These are phyloP conservation scores for Cosmia pyralina DNA, from an alignment of 2,888 invertebrate species.

Conservation along the genomic window DNA sequence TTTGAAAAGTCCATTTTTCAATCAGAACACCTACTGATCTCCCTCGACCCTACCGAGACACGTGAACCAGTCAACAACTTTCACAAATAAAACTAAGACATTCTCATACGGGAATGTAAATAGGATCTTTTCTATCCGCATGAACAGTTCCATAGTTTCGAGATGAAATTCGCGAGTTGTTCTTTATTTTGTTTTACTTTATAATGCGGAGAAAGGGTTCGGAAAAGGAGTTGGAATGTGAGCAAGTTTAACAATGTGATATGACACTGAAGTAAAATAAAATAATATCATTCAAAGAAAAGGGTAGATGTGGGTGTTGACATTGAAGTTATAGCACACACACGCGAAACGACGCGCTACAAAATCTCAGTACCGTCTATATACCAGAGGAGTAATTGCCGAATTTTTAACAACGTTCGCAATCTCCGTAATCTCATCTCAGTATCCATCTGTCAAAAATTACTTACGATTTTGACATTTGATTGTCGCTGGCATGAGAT, in stretches of 20 bases:
- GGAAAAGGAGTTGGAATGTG: conserved; percentile 6
- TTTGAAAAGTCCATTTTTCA: not conserved
- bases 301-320: conserved; percentile 8
- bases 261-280: conserved; percentile 4
- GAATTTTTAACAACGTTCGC: no score
- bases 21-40: not conserved
- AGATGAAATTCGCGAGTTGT: conserved; percentile 20
- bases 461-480: no score
- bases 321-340: not conserved
- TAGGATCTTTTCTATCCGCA: conserved; percentile 14
- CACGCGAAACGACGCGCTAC: no score
- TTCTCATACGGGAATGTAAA: conserved; percentile 35
- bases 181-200: conserved; percentile 30
- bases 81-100: conserved; percentile 21
- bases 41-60: not conserved
- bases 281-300: conserved; percentile 26
- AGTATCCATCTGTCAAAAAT: no score
- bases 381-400: no score
- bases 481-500: no score
- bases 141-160: conserved; percentile 47
- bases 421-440: no score
- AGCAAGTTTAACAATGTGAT: conserved; percentile 8
- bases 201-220: conserved; percentile 44
- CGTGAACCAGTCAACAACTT: conserved; percentile 1
- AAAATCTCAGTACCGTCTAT: no score